Base-by-base conservation (phyloP, 2,888 invertebrate species). In the Cephus rjabovi region DNA sequence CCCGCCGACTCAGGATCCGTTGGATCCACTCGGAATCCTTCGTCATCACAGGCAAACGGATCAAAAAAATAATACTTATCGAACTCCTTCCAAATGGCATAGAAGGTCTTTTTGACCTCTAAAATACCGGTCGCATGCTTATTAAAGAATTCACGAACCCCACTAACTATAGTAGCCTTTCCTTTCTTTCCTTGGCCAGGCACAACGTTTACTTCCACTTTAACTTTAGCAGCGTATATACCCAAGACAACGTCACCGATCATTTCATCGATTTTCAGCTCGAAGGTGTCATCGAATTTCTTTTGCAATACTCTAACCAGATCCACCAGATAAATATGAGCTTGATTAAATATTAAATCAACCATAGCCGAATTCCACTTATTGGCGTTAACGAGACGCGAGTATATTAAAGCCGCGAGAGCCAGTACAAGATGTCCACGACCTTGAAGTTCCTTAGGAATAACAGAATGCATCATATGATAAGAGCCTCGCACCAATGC, bases 261-360 rank as follows among this genome's bases (percentile, higher is more conserved):
- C 0, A 90, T 74, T 34, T 91, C 89, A 1, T 87, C 85, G 40
- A 91, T 69, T 0, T 77, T 82, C 0, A 91, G 81, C 34, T 87
- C 84, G 69, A 91, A 90, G 1, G 40, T 75, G 0, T 87, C 84
- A 30, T 87, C 84, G 12, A 91, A 79, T n/a, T 83, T 85, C 35
- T 88, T 90, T 0, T 87, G 89, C 9, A 90, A 79, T 0, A 87
- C 87, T 6, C 89, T 83, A 0, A 85, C 85, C 12, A 91, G 76
- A 76, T 91, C 91, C 11, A 90, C 81, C 68, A 91, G 81, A 73
- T 90, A 91, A 2, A 90, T 87, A 76, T 90, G 88, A 0, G 91
- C 83, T 35, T 91, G 90, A 70, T 91, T 90, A 77, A 91, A 88
- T n/a, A 91, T 91, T 30, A 91, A 70, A 75, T 91, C 89, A 4